Conservation (phyloP, 2,113 vertebrate species). For the Lophotis ruficrista region DNA sequence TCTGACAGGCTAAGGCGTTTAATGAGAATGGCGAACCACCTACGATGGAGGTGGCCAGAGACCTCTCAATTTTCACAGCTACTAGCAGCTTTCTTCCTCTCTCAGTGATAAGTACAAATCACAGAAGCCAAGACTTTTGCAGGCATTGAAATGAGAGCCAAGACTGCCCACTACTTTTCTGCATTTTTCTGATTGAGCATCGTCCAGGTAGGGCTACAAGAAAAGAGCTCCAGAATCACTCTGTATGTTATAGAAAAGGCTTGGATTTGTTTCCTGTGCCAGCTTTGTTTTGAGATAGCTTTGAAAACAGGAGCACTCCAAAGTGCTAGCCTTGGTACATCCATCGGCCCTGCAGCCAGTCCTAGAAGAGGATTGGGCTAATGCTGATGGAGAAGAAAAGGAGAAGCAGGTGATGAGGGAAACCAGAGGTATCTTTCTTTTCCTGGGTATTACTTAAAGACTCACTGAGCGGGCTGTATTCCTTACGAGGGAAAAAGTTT, state of each 20-base stretch:
- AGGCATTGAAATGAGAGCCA: background rate
- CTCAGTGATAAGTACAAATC: background rate
- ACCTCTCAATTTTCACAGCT: background rate
- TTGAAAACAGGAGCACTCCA: background rate
- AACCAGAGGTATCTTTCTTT: background rate
- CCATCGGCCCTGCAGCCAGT: background rate
- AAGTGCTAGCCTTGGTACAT: background rate
- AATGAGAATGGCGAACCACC: background rate
- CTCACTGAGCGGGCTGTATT: background rate
- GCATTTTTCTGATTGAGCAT: background rate
- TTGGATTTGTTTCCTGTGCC: background rate
- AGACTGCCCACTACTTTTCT: background rate
- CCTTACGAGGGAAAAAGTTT: background rate
- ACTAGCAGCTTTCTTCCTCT: background rate
- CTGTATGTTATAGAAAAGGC: background rate
- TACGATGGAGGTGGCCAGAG: background rate
- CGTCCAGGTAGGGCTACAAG: rapidly evolving
- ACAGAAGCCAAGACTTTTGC: background rate
- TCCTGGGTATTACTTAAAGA: background rate
- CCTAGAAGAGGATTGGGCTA: background rate
- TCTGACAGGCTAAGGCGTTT: background rate
- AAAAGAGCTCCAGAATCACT: background rate
- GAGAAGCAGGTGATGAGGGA: background rate
- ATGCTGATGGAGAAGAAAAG: background rate
- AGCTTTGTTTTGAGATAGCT: background rate